phyloP scores from a whole-genome alignment of 2,888 invertebrate species.

The Sylvicola fuscatus region DNA sequence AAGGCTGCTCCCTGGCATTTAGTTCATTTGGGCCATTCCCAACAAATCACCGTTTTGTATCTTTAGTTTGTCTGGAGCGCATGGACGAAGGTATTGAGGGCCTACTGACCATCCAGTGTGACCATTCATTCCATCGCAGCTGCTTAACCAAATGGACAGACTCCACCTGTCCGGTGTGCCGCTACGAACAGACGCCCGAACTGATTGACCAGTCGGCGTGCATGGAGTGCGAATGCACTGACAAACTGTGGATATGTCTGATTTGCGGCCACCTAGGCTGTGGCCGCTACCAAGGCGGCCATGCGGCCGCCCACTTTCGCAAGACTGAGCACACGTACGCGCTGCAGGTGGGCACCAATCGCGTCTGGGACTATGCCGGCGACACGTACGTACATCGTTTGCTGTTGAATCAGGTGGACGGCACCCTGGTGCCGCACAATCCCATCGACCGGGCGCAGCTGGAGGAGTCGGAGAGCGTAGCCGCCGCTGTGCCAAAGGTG shows the following conservation, averaged over 20 bases:
- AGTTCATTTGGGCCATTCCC: too few species aligned
- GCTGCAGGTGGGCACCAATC: slow-evolving; percentile 84
- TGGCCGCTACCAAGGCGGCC: slow-evolving; percentile 52
- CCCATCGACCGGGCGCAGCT: slow-evolving; percentile 24
- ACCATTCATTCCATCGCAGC: slow-evolving; percentile 92
- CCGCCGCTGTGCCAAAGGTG: slow-evolving; percentile 27
- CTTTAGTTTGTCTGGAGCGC: slow-evolving; percentile 40
- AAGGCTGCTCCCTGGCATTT: neutral
- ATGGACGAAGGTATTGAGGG: slow-evolving; percentile 99
- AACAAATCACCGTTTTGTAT: too few species aligned
- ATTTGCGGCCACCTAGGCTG: slow-evolving; percentile 98
- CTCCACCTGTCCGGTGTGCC: slow-evolving; percentile 94
- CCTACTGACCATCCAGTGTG: slow-evolving; percentile 90
- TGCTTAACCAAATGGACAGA: slow-evolving; percentile 95
- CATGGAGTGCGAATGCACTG: slow-evolving; percentile 38
- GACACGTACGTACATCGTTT: slow-evolving; percentile 79
- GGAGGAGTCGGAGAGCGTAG: slow-evolving; percentile 17
- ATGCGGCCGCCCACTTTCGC: slow-evolving; percentile 89
- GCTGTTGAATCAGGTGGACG: slow-evolving; percentile 90
- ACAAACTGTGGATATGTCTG: slow-evolving; percentile 94
- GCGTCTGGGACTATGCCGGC: slow-evolving; percentile 99
- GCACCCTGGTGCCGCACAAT: slow-evolving; percentile 72
- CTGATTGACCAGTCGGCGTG: slow-evolving; percentile 34
- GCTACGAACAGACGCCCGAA: slow-evolving; percentile 41
- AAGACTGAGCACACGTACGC: slow-evolving; percentile 95